A percentile compares a stretch with the other conserved stretches of the same genome.
Conservation (phyloP, 2,888 invertebrate species). For the Drosophila prostipennis region DNA sequence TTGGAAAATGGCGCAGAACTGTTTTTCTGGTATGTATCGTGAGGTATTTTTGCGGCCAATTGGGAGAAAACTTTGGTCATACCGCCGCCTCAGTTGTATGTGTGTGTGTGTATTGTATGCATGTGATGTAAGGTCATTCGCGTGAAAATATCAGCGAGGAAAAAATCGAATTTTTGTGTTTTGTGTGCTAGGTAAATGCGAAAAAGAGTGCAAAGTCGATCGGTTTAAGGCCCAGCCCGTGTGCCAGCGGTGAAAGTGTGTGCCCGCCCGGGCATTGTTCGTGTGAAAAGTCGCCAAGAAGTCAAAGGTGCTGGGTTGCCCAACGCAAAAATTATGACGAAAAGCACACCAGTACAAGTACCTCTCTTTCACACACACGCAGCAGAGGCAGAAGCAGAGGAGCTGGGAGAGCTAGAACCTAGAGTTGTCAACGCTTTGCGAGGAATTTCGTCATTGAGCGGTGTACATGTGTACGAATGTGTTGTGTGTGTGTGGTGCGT, state of each 20-base stretch:
- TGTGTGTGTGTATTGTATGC: constrained; percentile 71
- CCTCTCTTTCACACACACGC: constrained; percentile 28
- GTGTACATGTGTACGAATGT: constrained; percentile 40
- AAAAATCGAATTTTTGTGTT: constrained; percentile 83
- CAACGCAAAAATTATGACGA: constrained; percentile 67
- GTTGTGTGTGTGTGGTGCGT: constrained; percentile 60
- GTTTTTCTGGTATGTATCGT: constrained; percentile 5
- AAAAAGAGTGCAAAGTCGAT: constrained; percentile 58
- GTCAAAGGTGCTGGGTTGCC: constrained; percentile 45
- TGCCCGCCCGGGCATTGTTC: constrained; percentile 36
- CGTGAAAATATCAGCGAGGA: constrained; percentile 81
- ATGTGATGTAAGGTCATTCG: constrained; percentile 80
- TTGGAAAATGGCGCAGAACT: neutral
- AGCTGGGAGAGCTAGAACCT: constrained; percentile 64
- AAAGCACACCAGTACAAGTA: constrained; percentile 60
- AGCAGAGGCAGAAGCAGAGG: constrained; percentile 30
- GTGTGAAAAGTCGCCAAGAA: constrained; percentile 47
- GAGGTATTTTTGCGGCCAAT: neutral
- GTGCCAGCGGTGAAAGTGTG: constrained; percentile 45
- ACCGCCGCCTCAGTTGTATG: constrained; percentile 25
- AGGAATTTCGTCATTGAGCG: constrained; percentile 82
- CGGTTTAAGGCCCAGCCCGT: constrained; percentile 45
- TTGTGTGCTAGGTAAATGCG: constrained; percentile 82
- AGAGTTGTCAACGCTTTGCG: constrained; percentile 75
- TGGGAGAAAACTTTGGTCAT: neutral